These are phyloP conservation scores for Lepidurus couesii DNA, from an alignment of 1,140 invertebrate genomes.

Conservation along the genomic window DNA sequence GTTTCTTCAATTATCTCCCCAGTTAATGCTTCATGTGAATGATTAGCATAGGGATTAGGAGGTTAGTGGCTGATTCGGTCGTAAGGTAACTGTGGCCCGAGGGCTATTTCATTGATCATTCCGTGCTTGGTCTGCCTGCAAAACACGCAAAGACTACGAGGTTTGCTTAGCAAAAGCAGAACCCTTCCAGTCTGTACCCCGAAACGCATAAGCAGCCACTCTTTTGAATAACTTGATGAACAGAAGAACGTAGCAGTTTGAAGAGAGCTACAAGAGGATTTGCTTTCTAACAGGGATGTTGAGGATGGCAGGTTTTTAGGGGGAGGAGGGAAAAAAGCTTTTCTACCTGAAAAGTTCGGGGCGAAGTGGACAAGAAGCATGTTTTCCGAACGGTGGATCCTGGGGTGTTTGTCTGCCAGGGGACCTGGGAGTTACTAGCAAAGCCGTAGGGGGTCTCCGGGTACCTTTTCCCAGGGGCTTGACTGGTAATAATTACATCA, in stretches of 20 bases:
- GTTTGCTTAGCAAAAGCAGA: neutral
- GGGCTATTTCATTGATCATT: neutral
- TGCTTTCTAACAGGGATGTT: neutral
- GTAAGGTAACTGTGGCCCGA: neutral
- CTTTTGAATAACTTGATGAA: neutral
- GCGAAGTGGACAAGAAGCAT: neutral
- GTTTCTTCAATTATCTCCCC: neutral
- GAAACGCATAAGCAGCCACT: neutral
- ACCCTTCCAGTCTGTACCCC: neutral
- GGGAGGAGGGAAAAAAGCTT: neutral
- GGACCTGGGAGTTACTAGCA: neutral
- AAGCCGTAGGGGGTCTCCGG: neutral
- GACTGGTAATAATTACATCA: neutral
- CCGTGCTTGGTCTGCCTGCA: neutral
- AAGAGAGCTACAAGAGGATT: neutral
- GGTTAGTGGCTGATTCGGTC: neutral
- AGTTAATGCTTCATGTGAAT: neutral
- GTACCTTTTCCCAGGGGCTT: neutral
- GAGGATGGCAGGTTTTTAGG: neutral
- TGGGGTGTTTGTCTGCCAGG: slow-evolving; percentile 10
- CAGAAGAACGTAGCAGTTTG: neutral
- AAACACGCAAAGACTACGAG: neutral
- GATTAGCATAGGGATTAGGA: neutral
- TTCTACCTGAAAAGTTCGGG: neutral
- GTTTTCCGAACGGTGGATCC: neutral